phyloP scores from a whole-genome alignment of 2,888 invertebrate genomes.

The Yponomeuta cagnagella region DNA sequence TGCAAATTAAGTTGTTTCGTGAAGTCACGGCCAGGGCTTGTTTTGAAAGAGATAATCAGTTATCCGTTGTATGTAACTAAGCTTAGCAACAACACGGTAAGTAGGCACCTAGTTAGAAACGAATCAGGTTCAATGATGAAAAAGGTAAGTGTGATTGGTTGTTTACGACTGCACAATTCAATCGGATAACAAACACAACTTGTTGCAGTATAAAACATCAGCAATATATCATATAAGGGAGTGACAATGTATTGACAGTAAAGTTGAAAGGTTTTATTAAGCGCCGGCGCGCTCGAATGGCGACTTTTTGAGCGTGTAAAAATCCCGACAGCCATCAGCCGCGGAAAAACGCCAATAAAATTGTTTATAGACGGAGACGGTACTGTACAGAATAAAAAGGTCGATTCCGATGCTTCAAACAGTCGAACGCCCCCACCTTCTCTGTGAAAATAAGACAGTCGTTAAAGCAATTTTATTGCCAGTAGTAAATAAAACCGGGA shows the following conservation, averaged over 20 bases:
- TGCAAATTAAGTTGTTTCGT: slow-evolving; percentile 39
- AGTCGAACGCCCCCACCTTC: slow-evolving; percentile 29
- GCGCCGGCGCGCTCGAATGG: not conserved
- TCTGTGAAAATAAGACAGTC: slow-evolving; percentile 62
- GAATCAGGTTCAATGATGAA: too few relatives aligned
- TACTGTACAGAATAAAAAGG: slow-evolving; percentile 40
- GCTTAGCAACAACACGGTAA: not conserved
- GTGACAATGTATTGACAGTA: not conserved
- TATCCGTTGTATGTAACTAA: not conserved
- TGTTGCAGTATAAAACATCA: too few relatives aligned
- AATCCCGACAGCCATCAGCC: slow-evolving; percentile 24
- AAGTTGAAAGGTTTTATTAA: not conserved
- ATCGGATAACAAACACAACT: not conserved
- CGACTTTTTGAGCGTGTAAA: slow-evolving; percentile 16
- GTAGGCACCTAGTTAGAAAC: not conserved
- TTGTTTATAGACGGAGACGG: slow-evolving; percentile 48
- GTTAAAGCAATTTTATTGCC: slow-evolving; percentile 66
- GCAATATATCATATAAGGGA: too few relatives aligned
- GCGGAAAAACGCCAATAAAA: slow-evolving; percentile 50
- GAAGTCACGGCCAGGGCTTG: not conserved
- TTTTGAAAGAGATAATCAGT: not conserved
- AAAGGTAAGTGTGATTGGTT: too few relatives aligned
- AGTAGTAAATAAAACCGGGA: slow-evolving; percentile 60
- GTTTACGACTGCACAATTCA: too few relatives aligned
- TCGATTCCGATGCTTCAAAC: slow-evolving; percentile 37